These are phyloP conservation scores for Drosophila setifemur DNA, from an alignment of 1,140 invertebrate genomes.

Conservation along the genomic window DNA sequence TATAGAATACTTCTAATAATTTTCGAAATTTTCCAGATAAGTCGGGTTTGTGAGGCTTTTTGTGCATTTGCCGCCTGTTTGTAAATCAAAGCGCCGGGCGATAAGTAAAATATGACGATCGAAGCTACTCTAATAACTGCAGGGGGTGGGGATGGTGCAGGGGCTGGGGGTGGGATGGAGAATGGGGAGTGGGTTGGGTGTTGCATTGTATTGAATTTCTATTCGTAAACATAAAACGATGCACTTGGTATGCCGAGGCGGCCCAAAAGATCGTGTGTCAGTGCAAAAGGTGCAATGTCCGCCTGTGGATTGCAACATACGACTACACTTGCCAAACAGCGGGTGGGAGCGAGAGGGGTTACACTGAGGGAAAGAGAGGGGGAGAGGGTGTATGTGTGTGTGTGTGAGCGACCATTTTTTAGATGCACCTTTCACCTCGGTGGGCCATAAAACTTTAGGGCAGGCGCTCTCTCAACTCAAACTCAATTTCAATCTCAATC, in stretches of 20 bases:
- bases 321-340: conserved; percentile 17
- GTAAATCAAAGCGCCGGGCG: conserved; percentile 66
- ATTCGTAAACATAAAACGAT: conserved; percentile 75
- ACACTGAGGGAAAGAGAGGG: conserved; percentile 9
- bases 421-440: conserved; percentile 55
- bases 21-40: conserved; percentile 74
- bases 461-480: conserved; percentile 19
- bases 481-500: neutral
- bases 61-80: conserved; percentile 64
- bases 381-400: neutral
- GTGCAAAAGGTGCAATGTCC: conserved; percentile 74
- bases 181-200: neutral
- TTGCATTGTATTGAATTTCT: conserved; percentile 62
- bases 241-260: conserved; percentile 56
- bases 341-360: neutral
- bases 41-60: conserved; percentile 22
- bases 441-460: conserved; percentile 51
- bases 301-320: conserved; percentile 64
- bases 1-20: conserved; percentile 81
- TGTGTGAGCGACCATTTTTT: conserved; percentile 40
- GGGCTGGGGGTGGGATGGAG: neutral
- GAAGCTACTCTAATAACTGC: conserved; percentile 52
- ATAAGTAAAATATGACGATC: conserved; percentile 59
- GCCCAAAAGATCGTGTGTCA: conserved; percentile 72
- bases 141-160: neutral